These are phyloP conservation scores for Meda fulgida DNA, from an alignment of 2,797 vertebrate genomes.

Conservation along the genomic window DNA sequence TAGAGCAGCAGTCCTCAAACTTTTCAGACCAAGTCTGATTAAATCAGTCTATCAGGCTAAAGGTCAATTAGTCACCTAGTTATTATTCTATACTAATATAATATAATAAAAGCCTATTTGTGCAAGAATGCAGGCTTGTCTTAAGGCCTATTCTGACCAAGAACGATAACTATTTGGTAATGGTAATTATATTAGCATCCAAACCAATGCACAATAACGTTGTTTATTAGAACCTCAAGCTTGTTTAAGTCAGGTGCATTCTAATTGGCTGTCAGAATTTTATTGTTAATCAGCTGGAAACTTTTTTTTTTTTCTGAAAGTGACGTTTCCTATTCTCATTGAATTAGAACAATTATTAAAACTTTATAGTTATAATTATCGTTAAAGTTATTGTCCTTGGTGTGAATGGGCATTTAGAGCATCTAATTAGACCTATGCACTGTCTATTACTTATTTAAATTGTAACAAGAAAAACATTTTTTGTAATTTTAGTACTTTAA, in stretches of 20 bases:
- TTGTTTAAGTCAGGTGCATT: not conserved
- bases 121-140: not conserved
- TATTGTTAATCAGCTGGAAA: not conserved
- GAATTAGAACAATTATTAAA: not conserved
- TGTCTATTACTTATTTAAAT: not conserved
- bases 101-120: not conserved
- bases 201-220: not conserved
- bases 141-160: not conserved
- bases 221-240: not conserved
- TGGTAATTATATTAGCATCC: not conserved
- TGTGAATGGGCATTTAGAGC: not conserved
- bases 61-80: not conserved
- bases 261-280: not conserved
- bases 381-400: not conserved
- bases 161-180: not conserved
- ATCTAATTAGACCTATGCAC: not conserved
- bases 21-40: slow-evolving; percentile 1
- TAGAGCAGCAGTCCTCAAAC: not conserved
- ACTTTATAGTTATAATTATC: not conserved
- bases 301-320: not conserved
- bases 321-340: not conserved
- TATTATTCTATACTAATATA: slow-evolving; percentile 5
- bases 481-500: not conserved
- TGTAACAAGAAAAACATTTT: not conserved
- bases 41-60: slow-evolving; percentile 11